Base-by-base conservation (phyloP, 2,113 vertebrate species). In the Urocitellus parryii region DNA sequence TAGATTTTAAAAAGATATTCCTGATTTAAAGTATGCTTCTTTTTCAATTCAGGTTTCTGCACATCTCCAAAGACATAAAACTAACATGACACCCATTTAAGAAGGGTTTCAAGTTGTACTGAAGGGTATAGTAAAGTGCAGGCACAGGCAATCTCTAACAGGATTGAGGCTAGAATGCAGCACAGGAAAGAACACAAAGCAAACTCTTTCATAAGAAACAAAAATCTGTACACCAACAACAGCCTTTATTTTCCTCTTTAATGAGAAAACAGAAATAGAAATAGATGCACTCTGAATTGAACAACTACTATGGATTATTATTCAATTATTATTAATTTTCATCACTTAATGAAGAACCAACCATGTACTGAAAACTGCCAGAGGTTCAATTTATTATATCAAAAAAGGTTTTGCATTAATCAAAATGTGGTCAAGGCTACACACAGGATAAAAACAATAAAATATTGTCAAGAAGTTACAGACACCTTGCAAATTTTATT, bases 311-410 rank as follows among this genome's bases (percentile, higher is more conserved):
- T 29, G 96, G 63, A 93, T 80, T 79, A 72, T 79, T 87, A 70
- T 88, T 91, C 58, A 83, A 1, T 91, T 70, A 1, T 91, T 70
- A 45, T 11, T 83, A 88, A 70, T 95, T 94, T 96, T 51, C 48
- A 73, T 91, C 39, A 84, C 39, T 95, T 87, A 90, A 73, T 65
- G 83, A 90, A 83, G 45, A 96, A 37, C 25, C 11, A 84, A 48
- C 63, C 80, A 90, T 73, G 32, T 83, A 84, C 18, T 85, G 68
- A 95, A 6, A 32, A 81, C 37, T 84, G 29, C 87, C 61, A 39
- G 80, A 92, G 77, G 83, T 94, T 88, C 63, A 86, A 82, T 92
- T 82, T 74, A 88, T 70, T 61, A 74, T 22, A 88, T 3, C 58
- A 61, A 39, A n/a, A 80, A 83, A 56, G 9, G 27, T 79, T 92